phyloP scores from a whole-genome alignment of 2,888 invertebrate genomes.

The Branchipolynoe longqiensis region DNA sequence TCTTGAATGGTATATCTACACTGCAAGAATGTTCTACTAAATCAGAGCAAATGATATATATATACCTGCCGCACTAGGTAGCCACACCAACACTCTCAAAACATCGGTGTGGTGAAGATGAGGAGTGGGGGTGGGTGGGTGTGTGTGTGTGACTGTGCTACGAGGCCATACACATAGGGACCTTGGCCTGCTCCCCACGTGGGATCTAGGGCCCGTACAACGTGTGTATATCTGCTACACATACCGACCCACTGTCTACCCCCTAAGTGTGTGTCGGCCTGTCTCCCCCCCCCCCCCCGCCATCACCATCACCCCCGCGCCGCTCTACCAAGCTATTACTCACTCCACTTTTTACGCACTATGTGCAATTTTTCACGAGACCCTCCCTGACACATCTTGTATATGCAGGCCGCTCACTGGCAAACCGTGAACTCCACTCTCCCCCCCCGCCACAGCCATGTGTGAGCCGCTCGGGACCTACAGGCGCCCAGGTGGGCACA shows the following conservation, averaged over 20 bases:
- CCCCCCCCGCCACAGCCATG: not conserved
- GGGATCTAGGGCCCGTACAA: not conserved
- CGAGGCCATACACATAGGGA: not conserved
- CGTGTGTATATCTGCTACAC: not conserved
- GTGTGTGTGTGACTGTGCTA: not conserved
- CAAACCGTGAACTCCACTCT: not conserved
- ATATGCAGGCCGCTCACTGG: not conserved
- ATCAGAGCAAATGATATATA: too few species aligned
- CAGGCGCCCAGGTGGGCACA: too few species aligned
- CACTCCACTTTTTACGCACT: not conserved
- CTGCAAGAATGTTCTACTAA: too few species aligned
- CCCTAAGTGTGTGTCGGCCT: not conserved
- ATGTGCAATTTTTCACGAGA: constrained; percentile 17
- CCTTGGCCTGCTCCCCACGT: not conserved
- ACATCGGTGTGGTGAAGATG: too few species aligned
- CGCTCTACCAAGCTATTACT: not conserved
- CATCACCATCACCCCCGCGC: not conserved
- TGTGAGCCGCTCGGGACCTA: too few species aligned
- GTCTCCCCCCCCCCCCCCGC: not conserved
- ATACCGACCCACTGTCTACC: not conserved
- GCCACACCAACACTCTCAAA: too few species aligned
- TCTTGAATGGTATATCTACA: too few species aligned
- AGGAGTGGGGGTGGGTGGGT: too few species aligned
- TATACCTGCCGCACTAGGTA: too few species aligned
- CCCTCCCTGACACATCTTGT: constrained; percentile 16